A percentile compares a stretch with the other conserved stretches of the same genome.
phyloP scores from a whole-genome alignment of 2,113 vertebrate genomes.

The Limnothrissa miodon region DNA sequence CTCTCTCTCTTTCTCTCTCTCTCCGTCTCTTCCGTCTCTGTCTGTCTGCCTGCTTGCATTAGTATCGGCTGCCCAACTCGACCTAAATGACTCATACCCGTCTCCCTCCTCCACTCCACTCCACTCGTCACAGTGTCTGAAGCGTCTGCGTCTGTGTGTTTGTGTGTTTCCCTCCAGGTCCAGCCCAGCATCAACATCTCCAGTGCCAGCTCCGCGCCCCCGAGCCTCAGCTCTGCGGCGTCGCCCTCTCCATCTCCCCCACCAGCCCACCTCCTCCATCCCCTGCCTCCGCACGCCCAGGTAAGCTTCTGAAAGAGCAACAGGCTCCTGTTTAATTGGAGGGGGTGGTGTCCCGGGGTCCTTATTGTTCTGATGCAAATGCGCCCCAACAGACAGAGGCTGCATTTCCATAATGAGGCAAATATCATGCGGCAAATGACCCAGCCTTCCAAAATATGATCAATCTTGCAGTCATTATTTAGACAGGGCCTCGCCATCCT shows the following conservation, averaged over 20 bases:
- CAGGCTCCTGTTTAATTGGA: neutral
- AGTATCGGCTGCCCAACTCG: neutral
- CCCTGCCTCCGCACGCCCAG: constrained; percentile 59
- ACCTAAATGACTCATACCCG: neutral
- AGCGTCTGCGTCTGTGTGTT: neutral
- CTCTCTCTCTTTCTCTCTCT: neutral
- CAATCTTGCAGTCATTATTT: constrained; percentile 16
- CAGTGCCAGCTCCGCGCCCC: constrained; percentile 71
- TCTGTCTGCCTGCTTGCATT: neutral
- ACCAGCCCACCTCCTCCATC: constrained; percentile 23
- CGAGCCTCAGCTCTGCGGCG: constrained; percentile 36
- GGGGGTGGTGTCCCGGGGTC: neutral
- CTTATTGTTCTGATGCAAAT: neutral
- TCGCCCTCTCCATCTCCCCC: constrained; percentile 29
- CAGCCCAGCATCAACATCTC: constrained; percentile 81
- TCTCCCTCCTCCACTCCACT: too few relatives aligned
- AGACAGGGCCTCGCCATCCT: constrained; percentile 9
- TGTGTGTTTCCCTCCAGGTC: constrained; percentile 65
- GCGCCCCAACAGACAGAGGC: neutral
- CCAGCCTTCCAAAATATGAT: constrained; percentile 1
- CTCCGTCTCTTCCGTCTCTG: neutral
- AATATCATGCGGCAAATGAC: neutral
- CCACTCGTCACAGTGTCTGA: neutral
- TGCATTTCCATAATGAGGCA: constrained; percentile 14
- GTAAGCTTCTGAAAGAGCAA: constrained; percentile 53